Evolutionary conservation across 2,888 invertebrate genomes (phyloP).

Genomic region (Polydrusus pterygomalis): DNA sequence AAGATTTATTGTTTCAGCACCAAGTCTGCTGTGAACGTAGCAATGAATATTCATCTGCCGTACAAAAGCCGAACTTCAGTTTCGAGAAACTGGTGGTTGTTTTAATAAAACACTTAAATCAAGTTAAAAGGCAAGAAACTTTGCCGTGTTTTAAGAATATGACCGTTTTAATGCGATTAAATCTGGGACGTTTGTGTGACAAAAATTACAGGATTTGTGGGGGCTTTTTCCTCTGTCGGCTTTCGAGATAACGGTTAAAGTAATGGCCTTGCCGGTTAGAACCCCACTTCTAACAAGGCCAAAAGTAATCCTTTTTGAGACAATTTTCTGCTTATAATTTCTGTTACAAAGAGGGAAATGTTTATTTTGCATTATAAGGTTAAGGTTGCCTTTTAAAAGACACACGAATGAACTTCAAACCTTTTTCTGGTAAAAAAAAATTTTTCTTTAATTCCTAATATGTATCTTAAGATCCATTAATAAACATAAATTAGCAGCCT

Average conservation of each 20-base stretch:
- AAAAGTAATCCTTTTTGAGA: constrained; percentile 28
- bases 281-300: constrained; percentile 29
- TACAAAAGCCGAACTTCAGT: constrained; percentile 66
- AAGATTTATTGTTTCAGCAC: constrained; percentile 62
- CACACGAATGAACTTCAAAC: neutral
- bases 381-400: neutral
- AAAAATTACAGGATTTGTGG: constrained; percentile 47
- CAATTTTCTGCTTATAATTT: constrained; percentile 42
- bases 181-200: constrained; percentile 43
- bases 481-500: no score
- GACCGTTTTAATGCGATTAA: constrained; percentile 57
- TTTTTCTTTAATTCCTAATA: neutral
- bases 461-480: no score
- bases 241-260: constrained; percentile 45
- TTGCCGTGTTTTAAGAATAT: constrained; percentile 61
- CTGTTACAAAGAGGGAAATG: neutral
- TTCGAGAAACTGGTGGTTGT: constrained; percentile 64
- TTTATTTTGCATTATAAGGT: constrained; percentile 7
- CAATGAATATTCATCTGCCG: constrained; percentile 68
- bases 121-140: constrained; percentile 67
- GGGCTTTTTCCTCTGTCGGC: constrained; percentile 46
- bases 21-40: constrained; percentile 60
- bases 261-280: constrained; percentile 40
- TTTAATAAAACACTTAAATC: constrained; percentile 70
- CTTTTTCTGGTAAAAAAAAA: no score